Evolutionary conservation across 64 coral and sea anemone genomes (phyloP).

Genomic region (Catalaphyllia jardinei): DNA sequence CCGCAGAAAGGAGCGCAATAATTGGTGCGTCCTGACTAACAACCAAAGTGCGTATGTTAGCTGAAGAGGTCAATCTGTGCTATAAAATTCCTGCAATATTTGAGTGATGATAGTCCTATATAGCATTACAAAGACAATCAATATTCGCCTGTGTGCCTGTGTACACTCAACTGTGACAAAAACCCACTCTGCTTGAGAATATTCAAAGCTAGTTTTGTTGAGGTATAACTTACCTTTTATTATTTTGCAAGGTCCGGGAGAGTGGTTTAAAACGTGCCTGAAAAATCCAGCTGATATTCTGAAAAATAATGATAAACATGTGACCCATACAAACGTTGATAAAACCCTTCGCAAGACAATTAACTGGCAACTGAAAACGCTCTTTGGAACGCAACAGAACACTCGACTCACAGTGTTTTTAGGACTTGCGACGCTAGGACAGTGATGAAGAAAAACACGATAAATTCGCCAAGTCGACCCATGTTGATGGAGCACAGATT

Average conservation of each 20-base stretch:
- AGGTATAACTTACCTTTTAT: slow-evolving; percentile 41
- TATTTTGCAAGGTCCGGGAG: slow-evolving; percentile 56
- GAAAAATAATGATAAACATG: background rate
- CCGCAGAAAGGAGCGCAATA: too few species aligned
- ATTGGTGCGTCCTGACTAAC: too few species aligned
- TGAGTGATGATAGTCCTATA: too few species aligned
- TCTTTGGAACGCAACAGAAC: background rate
- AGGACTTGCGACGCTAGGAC: background rate
- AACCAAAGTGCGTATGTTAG: too few species aligned
- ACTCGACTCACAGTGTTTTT: background rate
- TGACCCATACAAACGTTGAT: too few species aligned
- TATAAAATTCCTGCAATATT: too few species aligned
- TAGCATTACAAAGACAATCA: too few species aligned
- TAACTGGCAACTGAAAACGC: background rate
- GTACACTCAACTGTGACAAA: too few species aligned
- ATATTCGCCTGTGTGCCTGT: too few species aligned
- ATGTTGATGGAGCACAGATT: background rate
- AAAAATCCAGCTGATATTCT: slow-evolving; percentile 37
- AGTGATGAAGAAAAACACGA: background rate
- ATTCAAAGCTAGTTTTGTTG: background rate
- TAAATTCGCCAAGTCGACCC: slow-evolving; percentile 21
- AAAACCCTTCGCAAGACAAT: too few species aligned
- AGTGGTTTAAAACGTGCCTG: slow-evolving; percentile 34
- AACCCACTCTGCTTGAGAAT: too few species aligned
- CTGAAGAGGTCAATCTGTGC: too few species aligned